Evolutionary conservation across 1,140 invertebrate species (phyloP).

Genomic region (Pachypeltis micranthus): DNA sequence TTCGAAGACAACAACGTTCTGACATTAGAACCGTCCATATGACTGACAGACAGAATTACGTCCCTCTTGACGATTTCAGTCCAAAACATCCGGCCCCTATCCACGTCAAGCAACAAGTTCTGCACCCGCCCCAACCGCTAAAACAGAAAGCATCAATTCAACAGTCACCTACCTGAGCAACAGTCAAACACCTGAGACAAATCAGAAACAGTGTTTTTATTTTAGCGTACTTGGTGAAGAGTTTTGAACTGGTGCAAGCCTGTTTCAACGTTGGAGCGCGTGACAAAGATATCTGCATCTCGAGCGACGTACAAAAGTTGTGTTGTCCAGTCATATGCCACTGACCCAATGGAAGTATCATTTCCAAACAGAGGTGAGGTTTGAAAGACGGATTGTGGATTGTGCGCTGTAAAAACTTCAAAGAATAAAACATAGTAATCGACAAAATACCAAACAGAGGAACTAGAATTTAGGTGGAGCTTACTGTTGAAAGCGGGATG

Average conservation of each 20-base stretch:
- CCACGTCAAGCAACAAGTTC: not conserved
- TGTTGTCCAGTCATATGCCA: not conserved
- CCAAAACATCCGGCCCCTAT: slow-evolving; percentile 11
- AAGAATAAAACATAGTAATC: too few relatives aligned
- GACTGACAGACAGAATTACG: slow-evolving; percentile 47
- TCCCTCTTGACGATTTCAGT: slow-evolving; percentile 3
- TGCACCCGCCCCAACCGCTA: not conserved
- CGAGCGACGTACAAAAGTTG: not conserved
- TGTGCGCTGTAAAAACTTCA: too few relatives aligned
- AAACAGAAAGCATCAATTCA: too few relatives aligned
- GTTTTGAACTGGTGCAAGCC: not conserved
- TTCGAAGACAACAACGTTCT: slow-evolving; percentile 37
- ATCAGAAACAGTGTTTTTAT: not conserved
- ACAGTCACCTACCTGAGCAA: too few relatives aligned
- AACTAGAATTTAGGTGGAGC: too few relatives aligned
- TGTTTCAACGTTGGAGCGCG: not conserved
- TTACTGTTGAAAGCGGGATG: too few relatives aligned
- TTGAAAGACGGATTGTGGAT: too few relatives aligned
- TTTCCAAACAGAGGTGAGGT: not conserved
- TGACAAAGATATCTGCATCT: not conserved
- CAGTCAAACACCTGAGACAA: not conserved
- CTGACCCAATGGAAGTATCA: not conserved
- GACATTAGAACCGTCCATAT: slow-evolving; percentile 51
- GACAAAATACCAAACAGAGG: too few relatives aligned
- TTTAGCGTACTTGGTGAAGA: not conserved